Base-by-base conservation (phyloP, 2,113 vertebrate genomes). In the Scalopus aquaticus region DNA sequence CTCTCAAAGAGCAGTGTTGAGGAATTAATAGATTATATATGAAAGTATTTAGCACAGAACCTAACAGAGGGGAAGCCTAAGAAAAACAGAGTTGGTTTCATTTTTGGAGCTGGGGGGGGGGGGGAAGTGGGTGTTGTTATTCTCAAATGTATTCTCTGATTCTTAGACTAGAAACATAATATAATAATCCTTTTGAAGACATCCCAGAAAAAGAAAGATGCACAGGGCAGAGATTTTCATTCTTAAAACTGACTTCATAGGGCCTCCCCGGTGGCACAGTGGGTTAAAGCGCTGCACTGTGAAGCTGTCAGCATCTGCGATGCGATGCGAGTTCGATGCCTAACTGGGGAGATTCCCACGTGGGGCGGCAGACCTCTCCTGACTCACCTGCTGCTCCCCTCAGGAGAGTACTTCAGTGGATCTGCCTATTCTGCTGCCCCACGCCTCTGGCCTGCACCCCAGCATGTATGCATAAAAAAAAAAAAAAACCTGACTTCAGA, bases 111-210 rank as follows among this genome's bases (percentile, higher is more conserved):
- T 44, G 70, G 77, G 17, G 6, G 17, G 80, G 17, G 6, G 17
- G 6, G 7, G 42, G 88, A 92, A 64, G 73, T 6, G 60, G 35
- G 62, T 20, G 16, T 22, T 76, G 30, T 51, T 94, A 30, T 51
- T 94, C 44, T 79, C 39, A 93, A 80, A 84, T 51, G 26, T 60
- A 88, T 26, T 74, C 8, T 81, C 39, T 88, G 37, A 51, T 51
- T 97, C 94, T 72, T 90, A 85, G 9, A 93, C 60, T 81, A 44
- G 49, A 94, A 94, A 94, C 19, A 32, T 17, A 15, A 13, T 81
- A 64, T 10, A 20, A 42, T 70, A 32, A 42, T 49, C 10, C 30
- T 88, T 70, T 81, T 16, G 54, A 85, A 19, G 62, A 74, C 84
- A 88, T 54, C 37, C 28, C 42, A 24, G 37, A 24, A 83, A 92